Evolutionary conservation across 1,140 invertebrate species (phyloP).

Genomic region (Papilio polyxenes): DNA sequence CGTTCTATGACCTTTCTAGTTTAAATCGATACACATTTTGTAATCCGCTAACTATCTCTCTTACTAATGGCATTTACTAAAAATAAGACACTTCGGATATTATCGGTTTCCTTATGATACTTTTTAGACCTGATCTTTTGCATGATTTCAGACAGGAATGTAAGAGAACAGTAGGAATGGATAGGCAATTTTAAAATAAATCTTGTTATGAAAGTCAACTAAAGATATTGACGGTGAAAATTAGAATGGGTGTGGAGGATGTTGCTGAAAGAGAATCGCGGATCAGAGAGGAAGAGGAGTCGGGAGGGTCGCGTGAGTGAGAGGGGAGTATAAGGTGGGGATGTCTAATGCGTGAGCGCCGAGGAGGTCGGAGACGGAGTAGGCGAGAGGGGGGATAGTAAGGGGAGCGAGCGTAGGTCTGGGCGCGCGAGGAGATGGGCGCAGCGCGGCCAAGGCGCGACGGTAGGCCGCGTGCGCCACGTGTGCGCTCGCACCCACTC

Average conservation of each 20-base stretch:
- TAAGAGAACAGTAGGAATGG: constrained; percentile 68
- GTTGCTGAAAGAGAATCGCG: constrained; percentile 76
- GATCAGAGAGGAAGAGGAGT: constrained; percentile 85
- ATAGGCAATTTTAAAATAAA: constrained; percentile 46
- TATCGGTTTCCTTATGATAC: constrained; percentile 73
- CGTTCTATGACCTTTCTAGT: constrained; percentile 69
- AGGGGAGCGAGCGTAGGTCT: constrained; percentile 73
- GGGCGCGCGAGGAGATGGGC: constrained; percentile 67
- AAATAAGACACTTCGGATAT: constrained; percentile 79
- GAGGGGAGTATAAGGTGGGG: constrained; percentile 74
- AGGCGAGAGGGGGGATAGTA: constrained; percentile 69
- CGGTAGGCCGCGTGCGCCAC: constrained; percentile 64
- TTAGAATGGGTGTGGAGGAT: constrained; percentile 77
- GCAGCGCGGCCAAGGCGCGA: constrained; percentile 76
- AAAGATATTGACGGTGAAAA: neutral
- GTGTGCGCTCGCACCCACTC: constrained; percentile 66
- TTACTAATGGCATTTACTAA: constrained; percentile 77
- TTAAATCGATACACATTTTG: constrained; percentile 72
- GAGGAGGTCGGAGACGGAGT: constrained; percentile 77
- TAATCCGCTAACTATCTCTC: constrained; percentile 77
- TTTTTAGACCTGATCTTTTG: constrained; percentile 54
- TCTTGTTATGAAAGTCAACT: neutral
- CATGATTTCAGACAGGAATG: constrained; percentile 69
- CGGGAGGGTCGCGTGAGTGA: constrained; percentile 69
- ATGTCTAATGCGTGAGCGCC: constrained; percentile 76